Percentiles rank a stretch among this genome's conserved stretches.
Evolutionary conservation across 2,113 vertebrate species (phyloP).

Genomic region (Ahaetulla prasina): DNA sequence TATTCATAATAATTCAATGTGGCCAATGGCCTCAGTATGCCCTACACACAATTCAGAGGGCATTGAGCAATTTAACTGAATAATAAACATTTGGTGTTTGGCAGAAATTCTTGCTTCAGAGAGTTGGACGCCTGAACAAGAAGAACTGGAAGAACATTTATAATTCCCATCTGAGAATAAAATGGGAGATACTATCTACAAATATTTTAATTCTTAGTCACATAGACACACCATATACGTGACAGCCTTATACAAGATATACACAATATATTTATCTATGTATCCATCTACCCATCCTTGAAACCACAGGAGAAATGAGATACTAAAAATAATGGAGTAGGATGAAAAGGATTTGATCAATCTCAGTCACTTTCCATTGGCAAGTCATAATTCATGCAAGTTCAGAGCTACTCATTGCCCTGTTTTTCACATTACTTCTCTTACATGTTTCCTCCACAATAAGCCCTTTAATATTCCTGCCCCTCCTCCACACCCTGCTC

Average conservation of each 20-base stretch:
- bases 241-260: background rate
- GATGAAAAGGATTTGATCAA: background rate
- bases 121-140: background rate
- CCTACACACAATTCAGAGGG: background rate
- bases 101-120: background rate
- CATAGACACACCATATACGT: background rate
- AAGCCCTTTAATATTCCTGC: background rate
- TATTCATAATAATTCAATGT: background rate
- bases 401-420: background rate
- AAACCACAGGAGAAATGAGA: background rate
- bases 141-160: background rate
- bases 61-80: background rate
- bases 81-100: background rate
- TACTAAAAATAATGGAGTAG: background rate
- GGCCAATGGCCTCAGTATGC: background rate
- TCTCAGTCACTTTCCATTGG: background rate
- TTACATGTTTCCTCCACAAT: background rate
- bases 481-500: background rate
- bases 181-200: background rate
- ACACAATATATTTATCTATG: background rate
- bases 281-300: background rate
- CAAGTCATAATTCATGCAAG: background rate
- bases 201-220: background rate
- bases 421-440: background rate
- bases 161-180: background rate